These are phyloP conservation scores for Clarias fuscus DNA, from an alignment of 2,797 vertebrate species.

Conservation along the genomic window DNA sequence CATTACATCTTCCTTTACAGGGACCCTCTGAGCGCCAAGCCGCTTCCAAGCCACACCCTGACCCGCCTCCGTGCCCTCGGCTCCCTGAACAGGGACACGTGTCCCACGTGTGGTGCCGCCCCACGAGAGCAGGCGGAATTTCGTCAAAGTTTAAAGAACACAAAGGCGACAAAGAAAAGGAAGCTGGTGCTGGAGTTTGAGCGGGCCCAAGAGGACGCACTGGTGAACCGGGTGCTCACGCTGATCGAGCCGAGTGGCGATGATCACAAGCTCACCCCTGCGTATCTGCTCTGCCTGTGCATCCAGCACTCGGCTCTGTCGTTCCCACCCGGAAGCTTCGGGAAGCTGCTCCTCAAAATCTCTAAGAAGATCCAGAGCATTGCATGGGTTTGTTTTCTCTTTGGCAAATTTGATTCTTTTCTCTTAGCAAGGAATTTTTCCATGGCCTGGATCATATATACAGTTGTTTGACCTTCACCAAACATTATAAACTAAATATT, in stretches of 20 bases:
- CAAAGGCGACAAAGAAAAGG: constrained; percentile 70
- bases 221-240: constrained; percentile 84
- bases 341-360: constrained; percentile 88
- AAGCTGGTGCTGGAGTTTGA: constrained; percentile 87
- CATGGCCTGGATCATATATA: background rate
- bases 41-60: constrained; percentile 82
- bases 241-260: constrained; percentile 88
- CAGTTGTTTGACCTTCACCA: background rate
- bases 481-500: background rate
- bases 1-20: constrained; percentile 95
- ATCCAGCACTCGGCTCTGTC: constrained; percentile 88
- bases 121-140: constrained; percentile 65
- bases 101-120: constrained; percentile 79
- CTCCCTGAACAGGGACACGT: constrained; percentile 65
- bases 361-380: constrained; percentile 84
- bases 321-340: constrained; percentile 85
- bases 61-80: constrained; percentile 77
- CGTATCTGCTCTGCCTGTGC: constrained; percentile 93
- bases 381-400: constrained; percentile 82
- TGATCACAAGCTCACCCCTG: constrained; percentile 88
- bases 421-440: background rate
- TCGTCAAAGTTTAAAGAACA: constrained; percentile 41
- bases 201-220: constrained; percentile 79
- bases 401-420: background rate
- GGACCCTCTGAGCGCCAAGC: constrained; percentile 84